Conservation (phyloP, 1,140 invertebrate species). For the Globodera ellingtonae region DNA sequence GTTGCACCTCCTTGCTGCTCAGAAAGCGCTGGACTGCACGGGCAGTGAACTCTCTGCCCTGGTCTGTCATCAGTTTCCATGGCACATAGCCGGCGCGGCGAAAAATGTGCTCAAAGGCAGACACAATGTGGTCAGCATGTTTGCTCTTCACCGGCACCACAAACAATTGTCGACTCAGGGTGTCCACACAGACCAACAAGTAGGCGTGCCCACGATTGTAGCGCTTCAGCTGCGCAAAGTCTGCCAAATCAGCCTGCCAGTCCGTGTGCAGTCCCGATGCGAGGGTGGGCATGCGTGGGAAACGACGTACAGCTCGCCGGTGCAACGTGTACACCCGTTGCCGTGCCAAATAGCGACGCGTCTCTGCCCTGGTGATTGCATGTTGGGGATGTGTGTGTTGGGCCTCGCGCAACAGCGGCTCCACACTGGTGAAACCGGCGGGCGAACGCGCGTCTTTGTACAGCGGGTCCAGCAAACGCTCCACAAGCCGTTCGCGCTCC, state of each 20-base stretch:
- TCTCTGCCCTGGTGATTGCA: slow-evolving; percentile 8
- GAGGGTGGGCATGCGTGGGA: slow-evolving; percentile 17
- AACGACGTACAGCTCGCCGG: neutral
- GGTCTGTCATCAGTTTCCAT: slow-evolving; percentile 42
- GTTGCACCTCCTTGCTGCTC: slow-evolving; percentile 25
- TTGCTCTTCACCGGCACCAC: slow-evolving; percentile 41
- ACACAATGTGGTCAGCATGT: slow-evolving; percentile 18
- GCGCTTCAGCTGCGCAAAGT: slow-evolving; percentile 16
- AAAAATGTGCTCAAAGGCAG: slow-evolving; percentile 37
- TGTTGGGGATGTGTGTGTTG: neutral
- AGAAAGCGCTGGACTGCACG: slow-evolving; percentile 36
- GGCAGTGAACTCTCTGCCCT: slow-evolving; percentile 39
- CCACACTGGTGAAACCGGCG: neutral
- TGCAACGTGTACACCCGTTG: slow-evolving; percentile 40
- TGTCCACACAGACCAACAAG: slow-evolving; percentile 42
- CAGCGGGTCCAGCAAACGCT: slow-evolving; percentile 8
- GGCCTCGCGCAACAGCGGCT: slow-evolving; percentile 7
- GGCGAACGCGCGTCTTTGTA: slow-evolving; percentile 24
- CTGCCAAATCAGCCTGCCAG: slow-evolving; percentile 43
- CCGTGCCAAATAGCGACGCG: slow-evolving; percentile 19
- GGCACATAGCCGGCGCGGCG: neutral
- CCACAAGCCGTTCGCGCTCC: neutral
- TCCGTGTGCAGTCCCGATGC: slow-evolving; percentile 37
- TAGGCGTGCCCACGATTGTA: slow-evolving; percentile 32
- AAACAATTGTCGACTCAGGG: slow-evolving; percentile 40